These are phyloP conservation scores for Pogoniulus pusillus DNA, from an alignment of 2,797 vertebrate species.

Conservation along the genomic window DNA sequence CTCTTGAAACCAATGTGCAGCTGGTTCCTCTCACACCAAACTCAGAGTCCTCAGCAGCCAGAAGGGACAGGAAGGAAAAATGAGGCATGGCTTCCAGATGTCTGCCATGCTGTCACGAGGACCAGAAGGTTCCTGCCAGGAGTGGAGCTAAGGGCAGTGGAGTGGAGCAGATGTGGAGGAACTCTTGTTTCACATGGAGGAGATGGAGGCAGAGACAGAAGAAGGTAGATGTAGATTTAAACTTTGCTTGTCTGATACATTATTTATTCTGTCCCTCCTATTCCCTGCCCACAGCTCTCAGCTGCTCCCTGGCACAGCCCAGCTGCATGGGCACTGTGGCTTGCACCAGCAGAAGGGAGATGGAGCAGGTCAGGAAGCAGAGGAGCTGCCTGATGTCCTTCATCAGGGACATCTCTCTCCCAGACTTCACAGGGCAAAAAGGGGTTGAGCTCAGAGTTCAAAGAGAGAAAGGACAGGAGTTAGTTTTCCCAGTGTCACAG, in stretches of 20 bases:
- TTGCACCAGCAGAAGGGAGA: not conserved
- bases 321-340: rapidly evolving
- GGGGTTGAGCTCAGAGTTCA: not conserved
- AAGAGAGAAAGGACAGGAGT: not conserved
- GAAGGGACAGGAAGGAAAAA: not conserved
- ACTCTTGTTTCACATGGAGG: not conserved
- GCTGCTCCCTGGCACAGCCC: not conserved
- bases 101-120: not conserved
- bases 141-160: not conserved
- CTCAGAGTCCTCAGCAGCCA: not conserved
- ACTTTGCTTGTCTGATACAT: not conserved
- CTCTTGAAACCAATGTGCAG: not conserved
- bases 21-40: not conserved
- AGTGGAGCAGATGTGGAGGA: not conserved
- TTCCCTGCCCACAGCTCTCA: not conserved
- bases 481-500: not conserved
- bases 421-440: not conserved
- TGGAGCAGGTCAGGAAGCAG: not conserved
- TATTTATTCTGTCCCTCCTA: not conserved
- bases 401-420: not conserved
- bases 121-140: not conserved
- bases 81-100: not conserved
- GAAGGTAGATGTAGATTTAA: not conserved
- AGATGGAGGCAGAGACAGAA: not conserved
- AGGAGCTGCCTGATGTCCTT: not conserved